A percentile compares a stretch with the other conserved stretches of the same genome.
These are phyloP conservation scores for Momotus momota DNA, from an alignment of 2,797 vertebrate genomes.

Conservation along the genomic window DNA sequence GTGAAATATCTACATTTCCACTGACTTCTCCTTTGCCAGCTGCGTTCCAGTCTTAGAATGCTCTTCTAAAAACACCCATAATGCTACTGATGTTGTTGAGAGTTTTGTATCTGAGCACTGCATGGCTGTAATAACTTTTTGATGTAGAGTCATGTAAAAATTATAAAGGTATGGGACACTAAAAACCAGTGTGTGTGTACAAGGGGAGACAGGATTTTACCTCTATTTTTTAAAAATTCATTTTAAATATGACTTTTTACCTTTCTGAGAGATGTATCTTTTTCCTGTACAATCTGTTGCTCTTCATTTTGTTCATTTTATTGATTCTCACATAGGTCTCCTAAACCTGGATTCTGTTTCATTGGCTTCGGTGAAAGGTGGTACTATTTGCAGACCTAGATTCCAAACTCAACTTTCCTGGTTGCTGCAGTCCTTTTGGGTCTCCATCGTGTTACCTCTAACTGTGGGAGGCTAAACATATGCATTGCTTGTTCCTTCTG, in stretches of 20 bases:
- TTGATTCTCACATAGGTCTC: neutral
- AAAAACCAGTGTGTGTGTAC: neutral
- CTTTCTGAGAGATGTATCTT: neutral
- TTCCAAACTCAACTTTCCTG: neutral
- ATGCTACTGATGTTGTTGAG: neutral
- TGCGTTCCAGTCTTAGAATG: neutral
- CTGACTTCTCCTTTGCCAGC: neutral
- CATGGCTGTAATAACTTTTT: neutral
- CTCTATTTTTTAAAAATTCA: neutral
- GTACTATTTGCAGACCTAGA: neutral
- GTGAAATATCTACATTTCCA: neutral
- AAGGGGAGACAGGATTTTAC: neutral
- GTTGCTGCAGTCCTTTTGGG: neutral
- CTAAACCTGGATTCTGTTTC: neutral
- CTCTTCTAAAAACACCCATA: neutral
- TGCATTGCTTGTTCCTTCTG: neutral
- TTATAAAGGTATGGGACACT: neutral
- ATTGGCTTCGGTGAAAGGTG: fast-evolving
- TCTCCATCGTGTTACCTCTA: neutral
- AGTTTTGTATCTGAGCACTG: neutral
- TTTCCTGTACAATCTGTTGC: neutral
- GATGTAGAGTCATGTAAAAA: neutral
- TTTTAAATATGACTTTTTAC: neutral
- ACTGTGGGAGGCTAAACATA: neutral
- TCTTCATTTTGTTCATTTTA: neutral